Evolutionary conservation across 2,113 vertebrate species (phyloP), one percentile per base, ranked within the genome.

Genomic region (Synchiropus splendidus): DNA sequence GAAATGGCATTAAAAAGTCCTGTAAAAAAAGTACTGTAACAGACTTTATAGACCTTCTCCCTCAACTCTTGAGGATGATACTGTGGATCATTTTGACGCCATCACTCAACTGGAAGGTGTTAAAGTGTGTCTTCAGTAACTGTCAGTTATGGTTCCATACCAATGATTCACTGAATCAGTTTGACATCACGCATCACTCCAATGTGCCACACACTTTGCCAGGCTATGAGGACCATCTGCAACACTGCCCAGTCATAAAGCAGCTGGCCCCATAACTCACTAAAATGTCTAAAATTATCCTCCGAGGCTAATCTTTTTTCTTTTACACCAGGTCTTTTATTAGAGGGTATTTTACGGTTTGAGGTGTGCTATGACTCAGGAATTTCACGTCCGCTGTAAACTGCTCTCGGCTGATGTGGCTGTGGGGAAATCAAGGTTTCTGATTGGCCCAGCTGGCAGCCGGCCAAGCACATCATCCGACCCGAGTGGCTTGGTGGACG

Each of bases 401-500:
- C 33, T 36, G 42, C 59, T 49, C 35, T 12, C 15, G 27, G 32
- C 27, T 56, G 58, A 61, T 54, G 54, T 60, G 9, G 9, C 58
- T 45, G 52, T 18, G 4, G 67, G 42, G 46, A 40, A 68, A 66
- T 63, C 41, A 1, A 55, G 58, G 31, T 31, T 30, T 43, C 61
- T 48, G 52, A 69, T 64, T 72, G 68, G 64, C 30, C 8, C 6
- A 41, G 11, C 34, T 60, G 67, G 54, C 54, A 38, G 45, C 0
- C 8, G 18, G 47, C 54, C 57, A 33, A 41, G 48, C 54, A 61
- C 56, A 62, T 66, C 61, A 48, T 38, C 45, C n/a, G 10, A 11
- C 44, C 39, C 21, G 0, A 2, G 61, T 10, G 9, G 36, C 49
- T 12, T 41, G 54, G 45, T 48, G 53, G 49, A 47, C 34, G 17